Evolutionary conservation across 2,888 invertebrate species (phyloP), one percentile per base, ranked within the genome.

Genomic region (Melanostoma scalare): DNA sequence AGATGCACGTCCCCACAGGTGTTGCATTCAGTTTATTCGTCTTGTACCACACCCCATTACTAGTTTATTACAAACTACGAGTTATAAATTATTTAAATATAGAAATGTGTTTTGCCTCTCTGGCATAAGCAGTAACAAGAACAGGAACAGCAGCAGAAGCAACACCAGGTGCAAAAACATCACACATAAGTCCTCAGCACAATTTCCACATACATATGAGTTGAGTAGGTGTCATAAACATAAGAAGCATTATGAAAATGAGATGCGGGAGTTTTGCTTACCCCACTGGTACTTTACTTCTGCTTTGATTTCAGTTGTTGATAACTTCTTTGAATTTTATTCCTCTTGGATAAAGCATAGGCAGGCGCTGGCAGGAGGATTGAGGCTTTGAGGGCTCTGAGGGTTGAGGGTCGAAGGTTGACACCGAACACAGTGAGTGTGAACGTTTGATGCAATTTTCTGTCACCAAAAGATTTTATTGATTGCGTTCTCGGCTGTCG

Each of bases 201-300:
- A n/a, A 44, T 6, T 6, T n/a, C n/a, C 10, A 9, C n/a, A 50
- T 31, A 2, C 35, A 6, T 30, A 30, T 60, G 33, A 44, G 33
- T 56, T 44, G 56, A 42, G 30, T 33, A 53, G 6, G 68, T 61
- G 36, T 50, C 20, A 44, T 58, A 40, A 48, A 53, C 55, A 50
- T 58, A 65, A 65, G 30, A 60, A 58, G 30, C 65, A 75, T 80
- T 75, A 75, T 71, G 69, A 56, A 80, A 71, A 80, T 75, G 65
- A 74, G 68, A 44, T 68, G 65, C 56, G 67, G 58, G 61, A 74
- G 30, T 60, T 38, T 44, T 44, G 10, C 10, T 42, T 20, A 42
- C 33, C 4, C 40, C 46, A 10, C 42, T 30, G 20, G 40, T 31
- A 20, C 40, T 33, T 40, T 50, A 50, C 10, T 46, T 46, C n/a